These are phyloP conservation scores for Seriola aureovittata DNA, from an alignment of 2,113 vertebrate species.

Conservation along the genomic window DNA sequence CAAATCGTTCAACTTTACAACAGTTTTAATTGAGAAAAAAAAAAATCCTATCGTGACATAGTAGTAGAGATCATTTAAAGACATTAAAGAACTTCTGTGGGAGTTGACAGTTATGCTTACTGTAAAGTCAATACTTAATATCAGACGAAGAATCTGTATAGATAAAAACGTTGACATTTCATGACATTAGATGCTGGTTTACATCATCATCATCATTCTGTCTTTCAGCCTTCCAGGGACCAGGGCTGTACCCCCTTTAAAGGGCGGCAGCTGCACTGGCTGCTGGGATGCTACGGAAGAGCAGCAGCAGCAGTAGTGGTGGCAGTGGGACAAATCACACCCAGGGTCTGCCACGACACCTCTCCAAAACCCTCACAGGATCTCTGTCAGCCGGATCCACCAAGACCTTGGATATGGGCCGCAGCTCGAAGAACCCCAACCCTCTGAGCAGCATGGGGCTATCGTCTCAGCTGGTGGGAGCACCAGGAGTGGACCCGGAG, in stretches of 20 bases:
- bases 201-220: neutral
- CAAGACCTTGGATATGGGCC: slow-evolving; percentile 88
- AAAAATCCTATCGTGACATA: neutral
- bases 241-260: slow-evolving; percentile 40
- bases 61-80: neutral
- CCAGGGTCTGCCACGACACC: slow-evolving; percentile 84
- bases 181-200: neutral
- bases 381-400: slow-evolving; percentile 80
- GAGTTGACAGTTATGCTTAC: neutral
- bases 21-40: neutral
- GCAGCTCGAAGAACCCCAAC: slow-evolving; percentile 84
- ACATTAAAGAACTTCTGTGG: neutral
- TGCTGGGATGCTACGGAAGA: slow-evolving; percentile 92
- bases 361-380: slow-evolving; percentile 84
- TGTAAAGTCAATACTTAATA: neutral
- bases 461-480: slow-evolving; percentile 82
- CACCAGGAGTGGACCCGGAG: slow-evolving; percentile 89
- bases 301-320: slow-evolving; percentile 74
- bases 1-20: slow-evolving; percentile 5
- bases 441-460: slow-evolving; percentile 86
- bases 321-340: slow-evolving; percentile 81
- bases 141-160: neutral
- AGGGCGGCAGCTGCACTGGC: slow-evolving; percentile 51
- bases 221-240: slow-evolving; percentile 57
- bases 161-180: neutral